These are phyloP conservation scores for Lathamus discolor DNA, from an alignment of 2,113 vertebrate genomes.

Conservation along the genomic window DNA sequence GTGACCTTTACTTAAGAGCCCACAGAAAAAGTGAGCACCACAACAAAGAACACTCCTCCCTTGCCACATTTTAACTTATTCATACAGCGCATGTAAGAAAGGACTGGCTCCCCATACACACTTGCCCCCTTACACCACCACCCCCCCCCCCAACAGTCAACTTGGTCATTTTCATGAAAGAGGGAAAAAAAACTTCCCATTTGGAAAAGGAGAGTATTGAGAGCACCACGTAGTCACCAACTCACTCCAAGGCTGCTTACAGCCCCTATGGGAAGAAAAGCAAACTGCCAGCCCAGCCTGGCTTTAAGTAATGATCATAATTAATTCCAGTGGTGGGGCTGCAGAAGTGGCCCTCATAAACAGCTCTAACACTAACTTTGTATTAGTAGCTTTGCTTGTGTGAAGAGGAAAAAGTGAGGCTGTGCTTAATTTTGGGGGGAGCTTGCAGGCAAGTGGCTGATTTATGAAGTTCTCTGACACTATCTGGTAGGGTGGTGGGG, in stretches of 20 bases:
- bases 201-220: rapidly evolving
- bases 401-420: background rate
- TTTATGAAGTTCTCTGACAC: background rate
- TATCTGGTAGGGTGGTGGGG: background rate
- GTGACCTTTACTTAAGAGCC: rapidly evolving
- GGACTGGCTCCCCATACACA: rapidly evolving
- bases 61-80: rapidly evolving
- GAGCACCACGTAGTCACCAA: rapidly evolving
- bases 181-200: background rate
- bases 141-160: rapidly evolving
- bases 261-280: rapidly evolving
- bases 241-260: background rate
- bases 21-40: background rate
- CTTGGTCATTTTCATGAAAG: rapidly evolving
- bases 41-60: background rate
- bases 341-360: background rate
- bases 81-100: rapidly evolving
- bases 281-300: rapidly evolving
- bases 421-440: background rate
- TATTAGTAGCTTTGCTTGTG: background rate
- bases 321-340: background rate
- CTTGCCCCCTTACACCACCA: background rate
- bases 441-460: background rate
- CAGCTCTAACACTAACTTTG: rapidly evolving
- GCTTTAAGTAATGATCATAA: background rate